Base-by-base conservation (phyloP, 2,888 invertebrate species). In the Prosapia bicincta region DNA sequence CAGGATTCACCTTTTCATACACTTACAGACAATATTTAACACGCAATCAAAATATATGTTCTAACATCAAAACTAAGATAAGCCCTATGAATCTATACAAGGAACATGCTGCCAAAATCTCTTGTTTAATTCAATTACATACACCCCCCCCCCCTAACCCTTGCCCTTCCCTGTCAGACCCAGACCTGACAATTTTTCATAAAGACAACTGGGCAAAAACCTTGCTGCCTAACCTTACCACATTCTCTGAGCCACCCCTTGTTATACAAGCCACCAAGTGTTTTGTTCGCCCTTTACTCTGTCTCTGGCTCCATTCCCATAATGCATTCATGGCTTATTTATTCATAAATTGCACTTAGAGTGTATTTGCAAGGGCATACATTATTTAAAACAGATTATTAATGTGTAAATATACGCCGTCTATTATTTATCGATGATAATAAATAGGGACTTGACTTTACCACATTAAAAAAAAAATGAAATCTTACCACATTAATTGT, bases 181-280 rank as follows among this genome's bases (percentile, higher is more conserved):
- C 74, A 74, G 74, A 66, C 26, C 26, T 74, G 69, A 69, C 65
- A 43, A 67, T 74, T 74, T 74, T 67, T 74, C 74, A 69, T 28
- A 30, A 43, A 67, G 69, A 38, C 24, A 26, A 26, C 38, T 25
- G 67, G 23, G 24, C 74, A 74, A 74, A 74, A 74, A 68, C 67
- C 72, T 23, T 20, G 24, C 66, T 38, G 38, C 15, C 13, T 38
- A 38, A 38, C 38, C 38, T 38, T 38, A 38, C 38, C 38, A 38
- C 13, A 38, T 38, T 38, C 38, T 38, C 10, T 13, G 13, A 13
- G 13, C 38, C 38, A 38, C 38, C 38, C 38, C 38, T 38, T 38
- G 38, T 38, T 38, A 13, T 38, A 38, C 38, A 38, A 38, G 38
- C 38, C 38, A 38, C 38, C 38, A 38, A 38, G 38, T 38, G 38